These are phyloP conservation scores for Protophormia terraenovae DNA, from an alignment of 2,888 invertebrate genomes.

Conservation along the genomic window DNA sequence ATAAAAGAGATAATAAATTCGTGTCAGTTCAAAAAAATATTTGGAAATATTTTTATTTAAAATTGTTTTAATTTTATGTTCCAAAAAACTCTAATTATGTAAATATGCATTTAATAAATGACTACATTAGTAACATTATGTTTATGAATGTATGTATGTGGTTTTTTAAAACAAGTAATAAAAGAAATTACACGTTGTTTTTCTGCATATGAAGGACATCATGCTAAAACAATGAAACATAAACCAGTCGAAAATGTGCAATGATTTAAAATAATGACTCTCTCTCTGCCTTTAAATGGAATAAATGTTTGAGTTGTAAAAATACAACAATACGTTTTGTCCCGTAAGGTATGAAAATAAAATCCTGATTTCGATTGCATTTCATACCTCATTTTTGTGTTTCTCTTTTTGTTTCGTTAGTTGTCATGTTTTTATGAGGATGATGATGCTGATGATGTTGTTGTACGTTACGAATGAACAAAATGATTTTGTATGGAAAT, in stretches of 20 bases:
- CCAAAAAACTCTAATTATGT: no score
- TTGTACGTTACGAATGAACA: neutral
- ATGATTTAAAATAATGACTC: constrained; percentile 34
- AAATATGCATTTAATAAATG: no score
- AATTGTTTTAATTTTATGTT: no score
- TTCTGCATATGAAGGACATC: neutral
- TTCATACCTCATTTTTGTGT: neutral
- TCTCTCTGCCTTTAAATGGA: constrained; percentile 30
- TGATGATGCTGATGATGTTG: no score
- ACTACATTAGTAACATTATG: no score
- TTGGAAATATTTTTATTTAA: no score
- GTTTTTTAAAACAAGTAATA: neutral
- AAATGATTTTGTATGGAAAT: constrained; percentile 51
- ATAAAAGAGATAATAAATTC: no score
- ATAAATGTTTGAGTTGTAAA: constrained; percentile 21
- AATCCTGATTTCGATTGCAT: constrained; percentile 35
- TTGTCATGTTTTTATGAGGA: constrained; percentile 34
- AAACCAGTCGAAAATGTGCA: constrained; percentile 23
- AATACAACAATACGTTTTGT: constrained; percentile 13
- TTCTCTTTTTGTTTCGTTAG: constrained; percentile 11
- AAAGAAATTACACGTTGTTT: neutral
- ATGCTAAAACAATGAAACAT: neutral
- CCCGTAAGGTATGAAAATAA: constrained; percentile 24
- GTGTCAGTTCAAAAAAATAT: no score
- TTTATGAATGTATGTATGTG: neutral